These are phyloP conservation scores for Glomeris maerens DNA, from an alignment of 1,140 invertebrate species.

Conservation along the genomic window DNA sequence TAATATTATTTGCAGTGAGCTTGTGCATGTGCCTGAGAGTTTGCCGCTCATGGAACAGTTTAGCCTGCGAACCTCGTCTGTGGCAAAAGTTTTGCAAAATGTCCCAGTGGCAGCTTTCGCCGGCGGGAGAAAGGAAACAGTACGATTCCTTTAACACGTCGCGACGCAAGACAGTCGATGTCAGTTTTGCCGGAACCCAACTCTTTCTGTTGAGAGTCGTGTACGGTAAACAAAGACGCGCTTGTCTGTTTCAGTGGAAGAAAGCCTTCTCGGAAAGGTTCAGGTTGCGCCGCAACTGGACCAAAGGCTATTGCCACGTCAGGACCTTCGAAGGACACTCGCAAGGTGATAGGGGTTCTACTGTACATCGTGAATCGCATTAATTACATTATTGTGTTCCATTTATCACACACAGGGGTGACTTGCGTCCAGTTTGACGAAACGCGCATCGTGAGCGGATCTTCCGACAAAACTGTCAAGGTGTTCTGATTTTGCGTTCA, in stretches of 20 bases:
- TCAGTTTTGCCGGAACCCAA: slow-evolving; percentile 25
- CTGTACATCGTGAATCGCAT: not conserved
- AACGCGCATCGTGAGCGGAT: slow-evolving; percentile 23
- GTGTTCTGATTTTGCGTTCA: slow-evolving; percentile 8
- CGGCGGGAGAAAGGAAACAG: slow-evolving; percentile 16
- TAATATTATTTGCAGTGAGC: slow-evolving; percentile 24
- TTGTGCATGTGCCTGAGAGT: slow-evolving; percentile 28
- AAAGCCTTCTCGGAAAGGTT: slow-evolving; percentile 25
- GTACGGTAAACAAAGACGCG: too few species aligned
- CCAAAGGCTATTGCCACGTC: slow-evolving; percentile 28
- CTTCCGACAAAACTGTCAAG: slow-evolving; percentile 24
- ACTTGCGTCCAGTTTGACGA: slow-evolving; percentile 25
- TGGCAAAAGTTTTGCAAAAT: slow-evolving; percentile 17
- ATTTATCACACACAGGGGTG: slow-evolving; percentile 15
- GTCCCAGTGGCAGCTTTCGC: slow-evolving; percentile 17
- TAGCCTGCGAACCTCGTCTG: slow-evolving; percentile 14
- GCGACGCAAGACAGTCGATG: too few species aligned
- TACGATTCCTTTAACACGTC: too few species aligned
- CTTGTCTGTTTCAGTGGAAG: slow-evolving; percentile 18
- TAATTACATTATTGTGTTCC: not conserved
- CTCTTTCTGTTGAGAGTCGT: slow-evolving; percentile 15
- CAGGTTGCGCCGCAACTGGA: slow-evolving; percentile 26
- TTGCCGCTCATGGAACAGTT: slow-evolving; percentile 13
- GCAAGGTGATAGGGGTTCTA: too few species aligned
- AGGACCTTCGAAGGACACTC: slow-evolving; percentile 37